Percentiles rank a stretch among this genome's conserved stretches.
These are phyloP conservation scores for Phylloscopus trochiloides DNA, from an alignment of 2,113 vertebrate genomes.

Conservation along the genomic window DNA sequence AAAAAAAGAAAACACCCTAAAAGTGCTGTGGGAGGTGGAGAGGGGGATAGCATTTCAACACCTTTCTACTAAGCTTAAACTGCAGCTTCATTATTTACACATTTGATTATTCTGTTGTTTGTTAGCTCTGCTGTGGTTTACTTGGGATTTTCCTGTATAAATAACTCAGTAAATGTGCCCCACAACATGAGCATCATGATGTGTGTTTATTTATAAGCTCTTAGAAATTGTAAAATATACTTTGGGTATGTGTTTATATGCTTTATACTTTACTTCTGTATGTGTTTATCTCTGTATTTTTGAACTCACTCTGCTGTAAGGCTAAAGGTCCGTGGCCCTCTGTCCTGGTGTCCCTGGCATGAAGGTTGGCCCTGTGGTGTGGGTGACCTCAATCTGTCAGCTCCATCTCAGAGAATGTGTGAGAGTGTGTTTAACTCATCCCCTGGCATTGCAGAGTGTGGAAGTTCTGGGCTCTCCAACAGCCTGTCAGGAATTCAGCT, in stretches of 20 bases:
- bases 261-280: background rate
- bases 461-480: background rate
- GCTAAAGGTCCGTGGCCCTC: background rate
- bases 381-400: constrained; percentile 3
- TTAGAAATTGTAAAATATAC: background rate
- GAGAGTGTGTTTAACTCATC: background rate
- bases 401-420: background rate
- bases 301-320: background rate
- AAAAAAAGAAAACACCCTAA: background rate
- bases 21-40: background rate
- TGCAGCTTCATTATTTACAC: background rate
- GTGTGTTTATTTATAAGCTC: background rate
- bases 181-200: background rate
- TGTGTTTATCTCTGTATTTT: background rate
- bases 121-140: background rate
- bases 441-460: background rate
- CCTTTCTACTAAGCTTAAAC: background rate
- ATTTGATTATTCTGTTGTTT: background rate
- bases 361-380: background rate
- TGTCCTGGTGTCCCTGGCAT: background rate
- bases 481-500: background rate
- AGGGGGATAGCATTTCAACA: background rate
- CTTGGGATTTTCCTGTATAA: background rate
- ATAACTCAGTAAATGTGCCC: background rate
- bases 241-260: background rate